A percentile compares a stretch with the other conserved stretches of the same genome.
Conservation (phyloP, 2,113 vertebrate species). For the Equus przewalskii region DNA sequence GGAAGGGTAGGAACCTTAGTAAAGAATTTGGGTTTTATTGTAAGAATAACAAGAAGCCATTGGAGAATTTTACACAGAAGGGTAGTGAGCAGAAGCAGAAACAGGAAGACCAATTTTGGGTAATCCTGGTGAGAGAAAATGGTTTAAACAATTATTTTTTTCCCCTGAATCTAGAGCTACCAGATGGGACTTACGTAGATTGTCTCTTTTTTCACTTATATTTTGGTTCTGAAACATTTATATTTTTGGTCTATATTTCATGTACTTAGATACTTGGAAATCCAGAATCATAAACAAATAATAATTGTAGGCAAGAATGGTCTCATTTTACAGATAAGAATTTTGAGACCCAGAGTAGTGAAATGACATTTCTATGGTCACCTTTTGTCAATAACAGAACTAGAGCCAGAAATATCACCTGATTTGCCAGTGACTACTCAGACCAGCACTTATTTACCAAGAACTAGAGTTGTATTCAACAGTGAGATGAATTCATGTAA, state of each 20-base stretch:
- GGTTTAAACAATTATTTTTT: neutral
- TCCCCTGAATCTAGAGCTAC: neutral
- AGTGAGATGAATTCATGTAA: neutral
- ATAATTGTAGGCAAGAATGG: constrained; percentile 38
- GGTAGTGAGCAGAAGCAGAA: neutral
- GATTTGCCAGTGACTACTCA: neutral
- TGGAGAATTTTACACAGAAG: neutral
- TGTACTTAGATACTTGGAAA: constrained; percentile 51
- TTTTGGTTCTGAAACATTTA: constrained; percentile 47
- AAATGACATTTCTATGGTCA: neutral
- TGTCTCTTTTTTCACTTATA: constrained; percentile 46
- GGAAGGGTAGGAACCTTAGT: neutral
- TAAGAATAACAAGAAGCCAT: neutral
- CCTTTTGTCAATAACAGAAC: neutral
- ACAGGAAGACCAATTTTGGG: neutral
- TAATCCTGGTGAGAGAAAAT: neutral
- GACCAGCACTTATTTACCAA: neutral
- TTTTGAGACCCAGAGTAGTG: constrained; percentile 5
- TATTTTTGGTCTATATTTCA: neutral
- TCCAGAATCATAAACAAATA: constrained; percentile 54
- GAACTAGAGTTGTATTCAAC: neutral
- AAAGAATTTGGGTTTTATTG: neutral
- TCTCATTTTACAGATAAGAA: constrained; percentile 13
- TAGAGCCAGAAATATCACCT: neutral
- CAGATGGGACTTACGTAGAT: neutral